Evolutionary conservation across 2,888 invertebrate species (phyloP), one percentile per base, ranked within the genome.

Genomic region (Lordiphosa andalusiaca): DNA sequence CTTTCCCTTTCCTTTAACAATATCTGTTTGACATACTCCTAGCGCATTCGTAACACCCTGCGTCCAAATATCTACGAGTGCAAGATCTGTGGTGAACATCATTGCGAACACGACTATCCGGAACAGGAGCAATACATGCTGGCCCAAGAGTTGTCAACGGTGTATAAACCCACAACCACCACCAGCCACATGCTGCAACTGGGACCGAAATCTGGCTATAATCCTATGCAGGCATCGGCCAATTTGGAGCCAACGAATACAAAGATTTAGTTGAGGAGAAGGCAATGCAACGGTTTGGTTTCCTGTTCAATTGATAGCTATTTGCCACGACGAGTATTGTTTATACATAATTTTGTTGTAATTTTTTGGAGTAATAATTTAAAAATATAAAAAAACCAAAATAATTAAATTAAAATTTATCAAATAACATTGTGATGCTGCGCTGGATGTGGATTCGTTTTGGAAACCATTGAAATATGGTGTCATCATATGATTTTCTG

Each of bases 1-100:
- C 16, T 16, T 16, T 16, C 16, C 2, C 16, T 1, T 3, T 12
- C 0, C 0, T 0, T 21, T 16, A 25, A 44, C 9, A 33, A 5
- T 6, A 5, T 6, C 16, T 4, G 0, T 6, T 2, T 2, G 0
- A 0, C 4, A 10, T 4, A 4, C 0, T 3, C 4, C 6, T 6
- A 96, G 96, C 96, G 95, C 93, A 89, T 96, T 48, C 92, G 92
- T 80, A 92, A 93, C 84, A 93, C 95, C 5, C 91, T 95, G 63
- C 93, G 93, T 70, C 95, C 96, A 5, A 93, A 93, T 64, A 91
- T 95, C 72, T 93, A 93, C 81, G 94, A 94, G 80, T 95, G 93
- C 81, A 92, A 92, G 70, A 91, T 91, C 85, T 95, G 96, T 82
- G 94, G 94, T 13, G 93, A 94, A 70, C 92, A 93, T 85, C 94